A percentile compares a stretch with the other conserved stretches of the same genome.
These are phyloP conservation scores for Aurelia sp. DNA, from an alignment of 30 jellyfish, hydroid and myxozoan genomes.

Conservation along the genomic window DNA sequence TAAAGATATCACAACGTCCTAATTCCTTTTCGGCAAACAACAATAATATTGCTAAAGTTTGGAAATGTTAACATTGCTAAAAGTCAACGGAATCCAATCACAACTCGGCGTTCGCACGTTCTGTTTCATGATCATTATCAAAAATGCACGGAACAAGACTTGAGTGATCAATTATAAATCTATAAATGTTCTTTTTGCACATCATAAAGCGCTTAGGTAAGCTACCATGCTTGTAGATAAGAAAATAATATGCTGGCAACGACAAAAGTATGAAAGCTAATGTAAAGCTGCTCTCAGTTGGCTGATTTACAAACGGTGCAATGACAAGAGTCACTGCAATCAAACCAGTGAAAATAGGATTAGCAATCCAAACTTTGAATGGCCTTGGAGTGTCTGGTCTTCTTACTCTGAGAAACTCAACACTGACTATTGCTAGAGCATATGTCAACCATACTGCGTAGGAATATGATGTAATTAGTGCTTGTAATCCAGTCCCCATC, in stretches of 20 bases:
- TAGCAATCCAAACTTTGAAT: constrained; percentile 14
- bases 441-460: neutral
- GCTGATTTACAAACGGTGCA: neutral
- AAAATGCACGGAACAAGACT: constrained; percentile 9
- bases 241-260: neutral
- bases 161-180: neutral
- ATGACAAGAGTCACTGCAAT: neutral
- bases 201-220: neutral
- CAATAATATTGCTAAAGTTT: too few species aligned
- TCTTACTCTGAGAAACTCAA: neutral
- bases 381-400: constrained; percentile 27
- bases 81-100: too few species aligned
- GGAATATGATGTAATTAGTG: neutral
- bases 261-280: neutral
- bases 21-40: too few species aligned
- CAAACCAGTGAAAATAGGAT: constrained; percentile 10
- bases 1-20: too few species aligned
- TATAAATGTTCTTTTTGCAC: too few species aligned
- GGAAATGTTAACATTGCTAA: too few species aligned
- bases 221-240: neutral
- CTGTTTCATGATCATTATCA: neutral
- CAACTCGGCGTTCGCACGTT: neutral
- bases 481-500: neutral
- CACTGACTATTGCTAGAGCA: constrained; percentile 8
- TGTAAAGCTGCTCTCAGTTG: neutral